phyloP scores from a whole-genome alignment of 2,797 vertebrate species.

The Mycteria americana region DNA sequence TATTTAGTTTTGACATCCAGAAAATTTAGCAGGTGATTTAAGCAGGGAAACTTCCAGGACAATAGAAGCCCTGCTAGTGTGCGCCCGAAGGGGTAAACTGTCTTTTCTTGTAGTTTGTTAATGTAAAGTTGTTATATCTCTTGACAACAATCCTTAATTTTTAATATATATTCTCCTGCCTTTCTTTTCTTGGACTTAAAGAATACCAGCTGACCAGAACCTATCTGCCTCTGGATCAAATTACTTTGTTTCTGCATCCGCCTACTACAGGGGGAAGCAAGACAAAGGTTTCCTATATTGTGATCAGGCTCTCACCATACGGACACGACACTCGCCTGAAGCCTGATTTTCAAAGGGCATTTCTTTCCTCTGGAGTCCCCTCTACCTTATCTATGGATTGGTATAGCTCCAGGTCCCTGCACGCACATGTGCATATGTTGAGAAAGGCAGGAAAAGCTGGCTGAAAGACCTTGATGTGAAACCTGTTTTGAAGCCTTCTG shows the following conservation, averaged over 20 bases:
- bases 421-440: rapidly evolving
- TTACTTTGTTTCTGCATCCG: neutral
- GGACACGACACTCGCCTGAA: neutral
- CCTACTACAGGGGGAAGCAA: neutral
- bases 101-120: neutral
- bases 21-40: neutral
- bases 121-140: neutral
- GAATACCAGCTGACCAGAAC: neutral
- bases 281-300: neutral
- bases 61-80: neutral
- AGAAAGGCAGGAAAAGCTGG: neutral
- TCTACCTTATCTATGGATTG: neutral
- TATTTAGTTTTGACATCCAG: neutral
- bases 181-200: neutral
- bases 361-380: neutral
- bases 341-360: neutral
- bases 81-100: neutral
- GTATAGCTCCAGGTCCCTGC: neutral
- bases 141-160: neutral
- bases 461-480: neutral
- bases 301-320: neutral
- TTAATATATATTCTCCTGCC: neutral
- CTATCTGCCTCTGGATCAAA: neutral
- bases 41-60: neutral
- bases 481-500: neutral